phyloP scores from a whole-genome alignment of 2,113 vertebrate species.

The Diglossa brunneiventris region DNA sequence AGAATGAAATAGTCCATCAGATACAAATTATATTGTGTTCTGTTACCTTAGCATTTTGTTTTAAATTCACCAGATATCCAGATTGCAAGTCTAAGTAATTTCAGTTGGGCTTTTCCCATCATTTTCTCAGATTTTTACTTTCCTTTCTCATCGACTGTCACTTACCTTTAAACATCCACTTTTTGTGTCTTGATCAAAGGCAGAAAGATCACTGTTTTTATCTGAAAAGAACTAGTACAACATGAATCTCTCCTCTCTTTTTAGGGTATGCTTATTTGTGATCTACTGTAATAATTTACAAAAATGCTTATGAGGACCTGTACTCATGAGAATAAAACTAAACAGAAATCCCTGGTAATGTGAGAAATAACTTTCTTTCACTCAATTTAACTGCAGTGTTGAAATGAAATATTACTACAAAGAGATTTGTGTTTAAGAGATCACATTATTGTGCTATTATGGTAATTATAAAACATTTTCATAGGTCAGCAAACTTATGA shows the following conservation, averaged over 20 bases:
- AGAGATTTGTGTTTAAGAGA: neutral
- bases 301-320: neutral
- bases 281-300: neutral
- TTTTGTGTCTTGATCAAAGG: neutral
- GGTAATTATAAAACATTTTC: constrained; percentile 4
- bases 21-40: neutral
- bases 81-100: neutral
- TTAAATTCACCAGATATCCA: neutral
- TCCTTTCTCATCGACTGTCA: neutral
- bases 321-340: neutral
- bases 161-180: neutral
- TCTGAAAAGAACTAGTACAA: neutral
- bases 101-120: neutral
- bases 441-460: neutral
- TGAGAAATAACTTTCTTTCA: neutral
- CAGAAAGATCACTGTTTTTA: neutral
- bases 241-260: neutral
- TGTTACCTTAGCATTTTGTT: neutral
- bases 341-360: neutral
- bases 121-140: neutral
- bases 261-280: neutral
- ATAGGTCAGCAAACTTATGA: neutral
- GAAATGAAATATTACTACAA: neutral
- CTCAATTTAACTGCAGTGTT: neutral
- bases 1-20: neutral